These are phyloP conservation scores for Cantharis rufa DNA, from an alignment of 2,888 invertebrate genomes.

Conservation along the genomic window DNA sequence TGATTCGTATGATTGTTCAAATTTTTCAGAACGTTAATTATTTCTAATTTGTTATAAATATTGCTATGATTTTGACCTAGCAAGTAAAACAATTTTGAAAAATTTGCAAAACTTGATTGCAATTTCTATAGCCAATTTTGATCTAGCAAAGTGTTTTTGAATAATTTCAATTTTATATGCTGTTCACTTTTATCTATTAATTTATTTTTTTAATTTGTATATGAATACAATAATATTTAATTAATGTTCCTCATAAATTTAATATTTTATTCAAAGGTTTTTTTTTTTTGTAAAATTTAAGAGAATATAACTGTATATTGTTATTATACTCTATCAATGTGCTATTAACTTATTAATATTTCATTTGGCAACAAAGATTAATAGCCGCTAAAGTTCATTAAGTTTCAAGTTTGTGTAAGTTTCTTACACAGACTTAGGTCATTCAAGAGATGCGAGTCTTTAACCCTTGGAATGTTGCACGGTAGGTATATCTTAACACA, in stretches of 20 bases:
- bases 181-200: too few relatives aligned
- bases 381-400: not conserved
- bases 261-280: not conserved
- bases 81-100: too few relatives aligned
- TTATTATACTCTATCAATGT: not conserved
- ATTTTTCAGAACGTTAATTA: too few relatives aligned
- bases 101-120: too few relatives aligned
- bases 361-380: not conserved
- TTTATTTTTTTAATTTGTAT: too few relatives aligned
- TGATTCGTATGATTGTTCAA: too few relatives aligned
- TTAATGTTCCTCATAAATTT: not conserved
- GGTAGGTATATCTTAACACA: conserved; percentile 44
- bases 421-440: conserved; percentile 5
- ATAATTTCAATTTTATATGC: too few relatives aligned
- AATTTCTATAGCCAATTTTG: too few relatives aligned
- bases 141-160: too few relatives aligned
- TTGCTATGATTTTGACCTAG: too few relatives aligned
- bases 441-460: conserved; percentile 37
- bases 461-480: conserved; percentile 46
- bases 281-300: not conserved
- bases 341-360: not conserved
- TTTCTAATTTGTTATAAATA: too few relatives aligned
- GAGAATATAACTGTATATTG: not conserved
- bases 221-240: not conserved
- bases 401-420: not conserved